Percentiles rank a stretch among this genome's conserved stretches.
phyloP scores from a whole-genome alignment of 1,140 invertebrate species.

The Belonocnema kinseyi region DNA sequence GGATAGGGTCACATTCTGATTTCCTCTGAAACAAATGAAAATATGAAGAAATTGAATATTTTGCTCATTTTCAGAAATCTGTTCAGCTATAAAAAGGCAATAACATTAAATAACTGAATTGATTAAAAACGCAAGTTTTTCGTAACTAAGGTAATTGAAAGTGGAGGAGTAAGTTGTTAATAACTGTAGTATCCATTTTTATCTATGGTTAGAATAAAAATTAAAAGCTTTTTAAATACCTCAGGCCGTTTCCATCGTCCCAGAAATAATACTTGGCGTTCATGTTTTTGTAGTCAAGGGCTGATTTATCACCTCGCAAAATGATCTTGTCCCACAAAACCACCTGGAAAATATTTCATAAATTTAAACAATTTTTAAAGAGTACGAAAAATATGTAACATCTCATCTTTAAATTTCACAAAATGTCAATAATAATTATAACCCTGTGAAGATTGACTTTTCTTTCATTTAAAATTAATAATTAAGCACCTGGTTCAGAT shows the following conservation, averaged over 20 bases:
- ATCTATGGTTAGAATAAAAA: not conserved
- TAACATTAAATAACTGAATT: too few relatives aligned
- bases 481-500: slow-evolving; percentile 84
- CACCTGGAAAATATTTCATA: slow-evolving; percentile 79
- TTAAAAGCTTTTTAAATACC: slow-evolving; percentile 77
- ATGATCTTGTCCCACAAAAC: slow-evolving; percentile 99
- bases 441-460: not conserved
- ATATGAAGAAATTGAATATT: not conserved
- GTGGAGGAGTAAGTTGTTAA: too few relatives aligned
- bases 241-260: slow-evolving; percentile 98
- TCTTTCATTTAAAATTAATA: slow-evolving; percentile 26
- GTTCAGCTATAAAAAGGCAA: too few relatives aligned
- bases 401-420: too few relatives aligned
- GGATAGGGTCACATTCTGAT: slow-evolving; percentile 95
- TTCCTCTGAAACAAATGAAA: slow-evolving; percentile 82
- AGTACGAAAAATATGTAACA: not conserved
- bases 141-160: too few relatives aligned
- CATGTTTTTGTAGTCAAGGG: slow-evolving; percentile 94
- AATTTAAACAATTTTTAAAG: not conserved
- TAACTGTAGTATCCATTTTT: not conserved
- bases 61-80: slow-evolving; percentile 8
- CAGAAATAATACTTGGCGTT: slow-evolving; percentile 99
- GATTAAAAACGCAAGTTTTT: too few relatives aligned
- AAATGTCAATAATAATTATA: slow-evolving; percentile 3
- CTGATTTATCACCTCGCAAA: slow-evolving; percentile 92